Conservation (phyloP, 2,888 invertebrate genomes). For the Clunio marinus region DNA sequence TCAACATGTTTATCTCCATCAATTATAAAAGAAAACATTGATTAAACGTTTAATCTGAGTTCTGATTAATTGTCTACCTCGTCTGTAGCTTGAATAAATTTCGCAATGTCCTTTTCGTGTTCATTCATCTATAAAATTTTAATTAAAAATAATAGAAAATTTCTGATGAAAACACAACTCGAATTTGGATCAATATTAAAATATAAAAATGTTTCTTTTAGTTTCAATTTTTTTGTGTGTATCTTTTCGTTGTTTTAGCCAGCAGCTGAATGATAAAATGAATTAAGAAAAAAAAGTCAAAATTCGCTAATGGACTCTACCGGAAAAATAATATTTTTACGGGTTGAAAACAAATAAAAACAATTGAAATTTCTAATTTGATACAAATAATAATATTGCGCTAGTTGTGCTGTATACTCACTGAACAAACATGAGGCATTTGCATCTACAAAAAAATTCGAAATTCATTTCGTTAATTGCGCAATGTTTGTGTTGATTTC, state of each 20-base stretch:
- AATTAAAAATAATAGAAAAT: constrained; percentile 47
- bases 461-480: neutral
- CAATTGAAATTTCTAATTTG: too few relatives aligned
- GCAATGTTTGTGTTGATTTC: too few relatives aligned
- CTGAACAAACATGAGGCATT: constrained; percentile 84
- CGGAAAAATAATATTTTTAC: neutral
- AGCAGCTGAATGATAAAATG: too few relatives aligned
- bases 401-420: too few relatives aligned
- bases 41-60: constrained; percentile 45
- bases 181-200: too few relatives aligned
- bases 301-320: too few relatives aligned
- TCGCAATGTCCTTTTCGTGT: constrained; percentile 51
- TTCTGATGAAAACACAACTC: too few relatives aligned
- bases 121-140: constrained; percentile 46
- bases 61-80: constrained; percentile 47
- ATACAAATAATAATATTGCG: too few relatives aligned
- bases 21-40: constrained; percentile 8
- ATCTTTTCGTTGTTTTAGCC: too few relatives aligned
- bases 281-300: too few relatives aligned
- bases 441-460: constrained; percentile 54
- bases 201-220: too few relatives aligned
- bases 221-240: neutral
- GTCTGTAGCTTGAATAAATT: constrained; percentile 54
- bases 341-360: too few relatives aligned
- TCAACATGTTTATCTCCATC: constrained; percentile 10